phyloP scores from a whole-genome alignment of 2,888 invertebrate genomes.

The Molorchus minor region DNA sequence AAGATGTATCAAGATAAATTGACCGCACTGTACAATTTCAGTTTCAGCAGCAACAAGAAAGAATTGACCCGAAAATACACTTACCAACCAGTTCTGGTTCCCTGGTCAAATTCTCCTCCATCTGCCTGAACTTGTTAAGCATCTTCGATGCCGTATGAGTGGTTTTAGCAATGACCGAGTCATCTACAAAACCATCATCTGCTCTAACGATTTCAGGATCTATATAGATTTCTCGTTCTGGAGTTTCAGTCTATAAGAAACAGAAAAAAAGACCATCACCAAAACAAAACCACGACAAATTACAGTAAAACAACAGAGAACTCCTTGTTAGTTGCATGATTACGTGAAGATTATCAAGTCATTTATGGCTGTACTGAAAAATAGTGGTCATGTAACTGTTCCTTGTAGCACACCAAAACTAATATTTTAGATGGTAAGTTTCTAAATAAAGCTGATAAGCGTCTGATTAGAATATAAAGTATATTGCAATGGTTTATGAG shows the following conservation, averaged over 20 bases:
- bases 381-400: constrained; percentile 3
- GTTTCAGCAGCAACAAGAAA: no score
- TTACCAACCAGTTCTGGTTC: constrained; percentile 61
- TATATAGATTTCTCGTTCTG: constrained; percentile 76
- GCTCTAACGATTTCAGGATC: constrained; percentile 77
- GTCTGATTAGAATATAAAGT: constrained; percentile 8
- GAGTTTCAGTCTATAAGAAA: constrained; percentile 68
- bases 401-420: constrained; percentile 21
- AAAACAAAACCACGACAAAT: background rate
- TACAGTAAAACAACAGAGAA: constrained; percentile 20
- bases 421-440: constrained; percentile 9
- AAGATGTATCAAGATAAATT: no score
- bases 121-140: constrained; percentile 87
- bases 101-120: constrained; percentile 77
- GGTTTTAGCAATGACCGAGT: constrained; percentile 65
- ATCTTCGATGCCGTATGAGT: constrained; percentile 85
- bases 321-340: constrained; percentile 20
- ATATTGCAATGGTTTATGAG: background rate
- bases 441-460: constrained; percentile 19
- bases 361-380: background rate
- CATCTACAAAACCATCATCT: constrained; percentile 65
- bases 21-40: no score
- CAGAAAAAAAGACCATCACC: background rate
- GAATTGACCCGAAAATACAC: no score
- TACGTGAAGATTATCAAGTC: background rate